Percentiles rank a stretch among this genome's conserved stretches.
Evolutionary conservation across 2,888 invertebrate species (phyloP).

Genomic region (Allacma fusca): DNA sequence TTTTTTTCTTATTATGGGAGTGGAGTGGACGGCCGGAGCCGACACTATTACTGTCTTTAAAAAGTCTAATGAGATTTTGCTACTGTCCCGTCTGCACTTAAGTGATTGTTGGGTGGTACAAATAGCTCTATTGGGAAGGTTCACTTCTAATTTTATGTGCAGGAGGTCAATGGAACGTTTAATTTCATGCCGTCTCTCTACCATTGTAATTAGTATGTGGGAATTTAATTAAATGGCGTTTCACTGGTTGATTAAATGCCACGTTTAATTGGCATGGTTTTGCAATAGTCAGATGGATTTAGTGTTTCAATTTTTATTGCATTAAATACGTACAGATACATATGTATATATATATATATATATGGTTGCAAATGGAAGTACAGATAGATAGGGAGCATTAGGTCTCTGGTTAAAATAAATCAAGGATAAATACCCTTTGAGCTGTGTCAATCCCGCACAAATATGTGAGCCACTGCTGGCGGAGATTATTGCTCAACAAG

Average conservation of each 20-base stretch:
- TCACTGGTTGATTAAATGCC: not conserved
- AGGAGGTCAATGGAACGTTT: slow-evolving; percentile 17
- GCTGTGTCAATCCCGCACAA: not conserved
- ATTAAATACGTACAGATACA: too few relatives aligned
- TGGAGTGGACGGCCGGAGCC: not conserved
- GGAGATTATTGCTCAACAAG: not conserved
- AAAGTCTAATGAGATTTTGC: slow-evolving; percentile 7
- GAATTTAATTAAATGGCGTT: not conserved
- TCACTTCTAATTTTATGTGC: not conserved
- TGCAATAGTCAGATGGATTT: not conserved
- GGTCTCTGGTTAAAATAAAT: too few relatives aligned
- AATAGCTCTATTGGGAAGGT: not conserved
- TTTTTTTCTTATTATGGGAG: too few relatives aligned
- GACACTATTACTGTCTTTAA: not conserved
- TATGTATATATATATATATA: too few relatives aligned
- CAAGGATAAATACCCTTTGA: too few relatives aligned
- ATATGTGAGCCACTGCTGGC: not conserved
- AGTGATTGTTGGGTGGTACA: slow-evolving; percentile 9
- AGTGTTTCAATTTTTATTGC: not conserved
- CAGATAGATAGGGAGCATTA: too few relatives aligned
- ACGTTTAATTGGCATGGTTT: not conserved
- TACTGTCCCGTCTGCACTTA: not conserved
- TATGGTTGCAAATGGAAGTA: too few relatives aligned
- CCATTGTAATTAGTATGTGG: not conserved
- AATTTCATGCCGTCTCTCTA: not conserved